Evolutionary conservation across 2,888 invertebrate genomes (phyloP).

Genomic region (Ypsolopha scabrella): DNA sequence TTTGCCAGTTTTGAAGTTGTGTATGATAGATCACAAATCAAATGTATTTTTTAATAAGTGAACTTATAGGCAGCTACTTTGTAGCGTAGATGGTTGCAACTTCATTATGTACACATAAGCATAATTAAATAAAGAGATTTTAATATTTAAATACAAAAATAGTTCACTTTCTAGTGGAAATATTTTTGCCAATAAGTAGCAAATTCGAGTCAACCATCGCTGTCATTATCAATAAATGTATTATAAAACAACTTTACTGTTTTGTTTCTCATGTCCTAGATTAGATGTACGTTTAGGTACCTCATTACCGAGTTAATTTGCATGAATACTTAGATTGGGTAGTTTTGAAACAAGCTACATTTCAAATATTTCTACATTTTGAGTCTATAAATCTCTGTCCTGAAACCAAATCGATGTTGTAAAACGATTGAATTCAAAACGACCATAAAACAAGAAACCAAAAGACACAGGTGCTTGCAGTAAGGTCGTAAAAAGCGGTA

Average conservation of each 20-base stretch:
- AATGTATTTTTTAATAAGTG: constrained; percentile 50
- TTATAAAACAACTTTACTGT: constrained; percentile 40
- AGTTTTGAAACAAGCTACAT: too few species aligned
- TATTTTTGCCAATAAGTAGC: constrained; percentile 67
- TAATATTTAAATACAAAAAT: constrained; percentile 62
- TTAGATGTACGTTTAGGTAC: too few species aligned
- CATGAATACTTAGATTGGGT: too few species aligned
- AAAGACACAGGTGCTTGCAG: too few species aligned
- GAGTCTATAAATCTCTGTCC: too few species aligned
- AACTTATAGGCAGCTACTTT: constrained; percentile 49
- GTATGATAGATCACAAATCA: constrained; percentile 50
- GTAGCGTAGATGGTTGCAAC: constrained; percentile 57
- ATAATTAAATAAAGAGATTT: constrained; percentile 61
- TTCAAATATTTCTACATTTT: too few species aligned
- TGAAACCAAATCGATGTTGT: too few species aligned
- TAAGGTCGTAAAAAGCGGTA: too few species aligned
- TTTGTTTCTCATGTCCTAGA: constrained; percentile 20
- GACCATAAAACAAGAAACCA: too few species aligned
- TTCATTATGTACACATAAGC: constrained; percentile 53
- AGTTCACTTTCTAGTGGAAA: constrained; percentile 64
- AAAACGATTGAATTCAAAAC: too few species aligned
- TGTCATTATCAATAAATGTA: constrained; percentile 71
- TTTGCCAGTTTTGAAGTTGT: constrained; percentile 47
- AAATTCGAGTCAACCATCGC: constrained; percentile 66
- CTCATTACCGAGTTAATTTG: too few species aligned